A percentile compares a stretch with the other conserved stretches of the same genome.
phyloP scores from a whole-genome alignment of 2,797 vertebrate species.

The Xerus rutilus region DNA sequence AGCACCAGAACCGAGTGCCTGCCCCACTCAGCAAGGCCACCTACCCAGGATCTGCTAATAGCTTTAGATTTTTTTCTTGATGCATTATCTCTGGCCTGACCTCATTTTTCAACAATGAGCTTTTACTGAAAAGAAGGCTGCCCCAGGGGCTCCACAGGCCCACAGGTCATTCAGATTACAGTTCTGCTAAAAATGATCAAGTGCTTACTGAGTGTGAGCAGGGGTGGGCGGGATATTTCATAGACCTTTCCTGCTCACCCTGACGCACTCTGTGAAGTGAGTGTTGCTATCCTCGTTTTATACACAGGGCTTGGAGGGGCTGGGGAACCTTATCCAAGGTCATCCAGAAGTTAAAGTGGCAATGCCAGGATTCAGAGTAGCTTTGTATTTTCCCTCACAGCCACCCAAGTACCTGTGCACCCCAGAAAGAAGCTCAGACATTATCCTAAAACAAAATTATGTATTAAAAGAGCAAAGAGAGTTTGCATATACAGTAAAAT shows the following conservation, averaged over 20 bases:
- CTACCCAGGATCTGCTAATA: neutral
- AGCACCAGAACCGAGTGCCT: neutral
- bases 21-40: neutral
- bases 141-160: neutral
- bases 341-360: neutral
- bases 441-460: neutral
- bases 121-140: conserved; percentile 64
- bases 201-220: neutral
- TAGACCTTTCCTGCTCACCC: neutral
- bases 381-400: neutral
- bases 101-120: conserved; percentile 51
- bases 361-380: neutral
- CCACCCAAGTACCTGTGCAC: neutral
- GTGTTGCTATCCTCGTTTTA: neutral
- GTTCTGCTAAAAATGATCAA: conserved; percentile 48
- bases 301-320: neutral
- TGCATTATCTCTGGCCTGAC: conserved; percentile 49
- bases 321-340: neutral
- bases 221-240: neutral
- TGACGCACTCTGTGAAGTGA: neutral
- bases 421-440: neutral
- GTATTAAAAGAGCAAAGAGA: neutral
- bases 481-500: neutral
- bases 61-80: conserved; percentile 10
- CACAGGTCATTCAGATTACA: conserved; percentile 47